Evolutionary conservation across 1,140 invertebrate genomes (phyloP), one percentile per base, ranked within the genome.

Genomic region (Drosophila cardini): DNA sequence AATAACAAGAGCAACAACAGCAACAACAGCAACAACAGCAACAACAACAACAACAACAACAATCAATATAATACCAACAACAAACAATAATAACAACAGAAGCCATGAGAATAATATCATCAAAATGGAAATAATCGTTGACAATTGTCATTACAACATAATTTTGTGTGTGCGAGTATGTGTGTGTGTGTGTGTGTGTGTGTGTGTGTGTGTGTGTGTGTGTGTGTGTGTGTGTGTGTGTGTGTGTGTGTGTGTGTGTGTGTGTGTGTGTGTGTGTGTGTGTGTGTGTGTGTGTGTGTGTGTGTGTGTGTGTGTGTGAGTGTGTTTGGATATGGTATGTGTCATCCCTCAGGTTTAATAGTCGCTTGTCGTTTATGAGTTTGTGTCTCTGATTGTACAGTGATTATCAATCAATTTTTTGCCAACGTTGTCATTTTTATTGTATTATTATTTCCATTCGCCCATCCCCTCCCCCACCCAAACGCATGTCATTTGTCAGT

Each of bases 351-450:
- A 40, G 48, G 56, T 56, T 69, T 69, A 34, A 67, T 58, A 55
- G 13, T 69, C 55, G 63, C 16, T 46, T 57, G 32, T 45, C 38
- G 26, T n/a, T 46, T 72, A 43, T 52, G 32, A 61, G 43, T 69
- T 63, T 42, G 53, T 52, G 46, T 57, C 60, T 63, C 65, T 70
- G 75, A 68, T 75, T 75, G 65, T 65, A 45, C 68, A 42, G 52
- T 63, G 72, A 67, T 78, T 65, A 78, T 78, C 67, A 75, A 76
- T 78, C 67, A 75, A 67, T 65, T 71, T 57, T 75, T 42, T 70
- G 57, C 45, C 58, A 56, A 48, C 50, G 36, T 70, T 74, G 65
- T 57, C 52, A 26, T 36, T 63, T 70, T 74, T 61, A 42, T 74
- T 74, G 63, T 45, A 11, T 15, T 16, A 40, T 40, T 40, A 11